Base-by-base conservation (phyloP, 2,888 invertebrate genomes). In the Scaptodrosophila latifasciaeformis region DNA sequence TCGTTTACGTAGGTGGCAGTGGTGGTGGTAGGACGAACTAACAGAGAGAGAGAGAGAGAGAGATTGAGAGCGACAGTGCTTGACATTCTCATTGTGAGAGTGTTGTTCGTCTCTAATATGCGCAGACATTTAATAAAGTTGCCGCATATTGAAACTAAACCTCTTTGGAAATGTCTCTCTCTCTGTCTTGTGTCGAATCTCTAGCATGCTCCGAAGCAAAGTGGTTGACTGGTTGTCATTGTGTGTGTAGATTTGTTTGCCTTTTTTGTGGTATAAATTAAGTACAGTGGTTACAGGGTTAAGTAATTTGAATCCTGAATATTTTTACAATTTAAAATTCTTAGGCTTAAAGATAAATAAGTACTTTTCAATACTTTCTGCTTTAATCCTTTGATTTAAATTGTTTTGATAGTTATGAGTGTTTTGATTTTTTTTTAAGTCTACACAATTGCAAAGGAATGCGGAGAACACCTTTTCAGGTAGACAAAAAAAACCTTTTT, bases 251-350 rank as follows among this genome's bases (percentile, higher is more conserved):
- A 54, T 68, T 76, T 79, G 71, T 67, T 59, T 75, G 63, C 52
- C 57, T 71, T 76, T 64, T 78, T 59, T 59, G 74, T 72, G 63
- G 61, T 66, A 69, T 45, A 62, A 48, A 51, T n/a, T n/a, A n/a
- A 21, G 43, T 12, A 19, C 21, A 21, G 24, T 42, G 42, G 24
- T n/a, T n/a, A n/a, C n/a, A n/a, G n/a, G n/a, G n/a, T n/a, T n/a
- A n/a, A n/a, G n/a, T n/a, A n/a, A n/a, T n/a, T n/a, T n/a, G n/a
- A n/a, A n/a, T n/a, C n/a, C n/a, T n/a, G n/a, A n/a, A n/a, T n/a
- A n/a, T n/a, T n/a, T n/a, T n/a, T n/a, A n/a, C n/a, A n/a, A n/a
- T n/a, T n/a, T n/a, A n/a, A n/a, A n/a, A n/a, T n/a, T n/a, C n/a
- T n/a, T n/a, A n/a, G n/a, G n/a, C n/a, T n/a, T n/a, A n/a, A n/a